Conservation (phyloP, 1,140 invertebrate genomes). For the Drosophila sechellia region DNA sequence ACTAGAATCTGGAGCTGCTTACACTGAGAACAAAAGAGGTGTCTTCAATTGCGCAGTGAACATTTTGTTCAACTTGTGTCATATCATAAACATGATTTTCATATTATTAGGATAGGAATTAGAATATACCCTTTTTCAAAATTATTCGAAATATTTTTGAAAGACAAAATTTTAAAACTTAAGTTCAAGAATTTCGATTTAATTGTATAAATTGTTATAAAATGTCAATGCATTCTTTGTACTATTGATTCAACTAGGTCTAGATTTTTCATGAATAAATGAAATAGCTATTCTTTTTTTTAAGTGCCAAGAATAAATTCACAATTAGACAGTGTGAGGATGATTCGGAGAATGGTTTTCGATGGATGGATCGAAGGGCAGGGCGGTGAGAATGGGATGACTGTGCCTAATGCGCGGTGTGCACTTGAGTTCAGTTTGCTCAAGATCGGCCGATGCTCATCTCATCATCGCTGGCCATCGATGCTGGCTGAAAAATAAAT, state of each 20-base stretch:
- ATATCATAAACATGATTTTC: too few relatives aligned
- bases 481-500: conserved; percentile 70
- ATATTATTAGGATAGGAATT: too few relatives aligned
- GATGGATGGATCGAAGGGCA: conserved; percentile 16
- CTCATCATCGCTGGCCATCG: conserved; percentile 45
- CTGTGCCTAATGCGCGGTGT: conserved; percentile 70
- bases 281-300: background rate
- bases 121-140: too few relatives aligned
- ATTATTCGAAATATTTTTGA: background rate
- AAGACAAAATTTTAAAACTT: background rate
- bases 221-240: too few relatives aligned
- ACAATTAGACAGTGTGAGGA: conserved; percentile 43
- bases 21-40: conserved; percentile 6
- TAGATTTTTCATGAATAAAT: too few relatives aligned
- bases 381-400: conserved; percentile 67
- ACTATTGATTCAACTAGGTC: too few relatives aligned
- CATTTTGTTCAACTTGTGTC: too few relatives aligned
- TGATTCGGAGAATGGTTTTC: conserved; percentile 35
- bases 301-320: conserved; percentile 17
- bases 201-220: too few relatives aligned
- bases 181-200: too few relatives aligned
- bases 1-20: conserved; percentile 17
- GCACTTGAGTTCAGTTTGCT: conserved; percentile 68
- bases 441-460: conserved; percentile 68
- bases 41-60: too few relatives aligned